Conservation (phyloP, 2,888 invertebrate genomes). For the Scaptomyza flava region DNA sequence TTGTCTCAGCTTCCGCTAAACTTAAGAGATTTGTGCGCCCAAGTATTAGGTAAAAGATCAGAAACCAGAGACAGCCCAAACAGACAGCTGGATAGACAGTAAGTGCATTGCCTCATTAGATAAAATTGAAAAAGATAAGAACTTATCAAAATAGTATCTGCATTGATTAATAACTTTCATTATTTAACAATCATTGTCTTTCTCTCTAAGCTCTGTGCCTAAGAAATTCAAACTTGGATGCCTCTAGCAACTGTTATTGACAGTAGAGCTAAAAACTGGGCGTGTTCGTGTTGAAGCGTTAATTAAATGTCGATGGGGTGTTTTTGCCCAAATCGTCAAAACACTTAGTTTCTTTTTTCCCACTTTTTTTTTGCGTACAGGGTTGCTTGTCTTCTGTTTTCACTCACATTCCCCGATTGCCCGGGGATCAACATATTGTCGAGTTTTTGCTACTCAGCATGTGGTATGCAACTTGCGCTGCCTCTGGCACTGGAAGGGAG, state of each 20-base stretch:
- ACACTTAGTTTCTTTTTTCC: conserved; percentile 49
- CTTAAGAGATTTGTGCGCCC: conserved; percentile 65
- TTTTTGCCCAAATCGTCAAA: conserved; percentile 57
- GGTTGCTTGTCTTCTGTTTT: conserved; percentile 46
- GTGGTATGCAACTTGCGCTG: conserved; percentile 52
- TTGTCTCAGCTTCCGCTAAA: conserved; percentile 75
- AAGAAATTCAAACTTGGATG: conserved; percentile 55
- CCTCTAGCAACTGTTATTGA: conserved; percentile 69
- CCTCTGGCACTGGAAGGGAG: background rate
- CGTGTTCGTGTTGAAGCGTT: conserved; percentile 63
- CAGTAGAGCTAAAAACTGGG: conserved; percentile 44
- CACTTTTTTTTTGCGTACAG: conserved; percentile 1
- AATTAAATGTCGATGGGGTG: conserved; percentile 75
- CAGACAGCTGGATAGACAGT: conserved; percentile 46
- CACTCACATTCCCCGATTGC: conserved; percentile 32
- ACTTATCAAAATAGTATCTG: conserved; percentile 19
- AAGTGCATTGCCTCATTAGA: conserved; percentile 51
- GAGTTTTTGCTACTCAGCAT: conserved; percentile 63
- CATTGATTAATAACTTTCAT: conserved; percentile 64
- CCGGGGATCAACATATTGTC: conserved; percentile 66
- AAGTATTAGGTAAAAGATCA: conserved; percentile 28
- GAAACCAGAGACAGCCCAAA: conserved; percentile 17
- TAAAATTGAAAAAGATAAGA: background rate
- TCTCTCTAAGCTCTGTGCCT: conserved; percentile 9
- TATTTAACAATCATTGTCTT: conserved; percentile 17